Conservation (phyloP, 2,113 vertebrate species). For the Cheirogaleus medius region DNA sequence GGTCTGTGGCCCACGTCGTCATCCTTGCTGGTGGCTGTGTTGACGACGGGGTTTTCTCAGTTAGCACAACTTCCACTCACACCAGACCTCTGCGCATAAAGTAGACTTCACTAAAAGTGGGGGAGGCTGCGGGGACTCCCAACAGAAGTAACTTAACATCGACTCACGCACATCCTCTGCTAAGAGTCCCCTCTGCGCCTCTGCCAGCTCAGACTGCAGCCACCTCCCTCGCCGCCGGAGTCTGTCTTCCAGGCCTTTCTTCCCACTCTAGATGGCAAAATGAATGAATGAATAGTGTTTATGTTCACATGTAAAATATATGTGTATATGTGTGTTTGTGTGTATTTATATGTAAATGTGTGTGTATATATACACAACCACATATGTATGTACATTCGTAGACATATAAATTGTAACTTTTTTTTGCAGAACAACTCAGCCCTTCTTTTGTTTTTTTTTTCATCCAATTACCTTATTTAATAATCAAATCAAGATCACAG, state of each 20-base stretch:
- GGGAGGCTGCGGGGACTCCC: neutral
- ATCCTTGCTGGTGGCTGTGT: neutral
- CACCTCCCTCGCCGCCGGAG: neutral
- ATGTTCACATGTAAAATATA: neutral
- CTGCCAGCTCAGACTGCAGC: neutral
- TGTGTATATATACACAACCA: neutral
- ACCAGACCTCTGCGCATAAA: neutral
- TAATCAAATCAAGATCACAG: too few species aligned
- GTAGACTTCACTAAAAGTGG: neutral
- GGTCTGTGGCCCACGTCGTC: too few species aligned
- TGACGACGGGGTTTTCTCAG: neutral
- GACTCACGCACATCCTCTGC: neutral
- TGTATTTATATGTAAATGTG: neutral
- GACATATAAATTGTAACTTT: neutral
- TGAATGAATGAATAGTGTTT: neutral
- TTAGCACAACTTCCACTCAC: neutral
- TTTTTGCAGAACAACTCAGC: neutral
- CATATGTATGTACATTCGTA: too few species aligned
- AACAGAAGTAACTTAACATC: neutral
- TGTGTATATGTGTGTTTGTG: neutral
- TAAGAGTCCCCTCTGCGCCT: neutral
- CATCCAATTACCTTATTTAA: too few species aligned
- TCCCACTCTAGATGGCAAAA: neutral
- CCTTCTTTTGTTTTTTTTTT: neutral
- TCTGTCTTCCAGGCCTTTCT: neutral